These are phyloP conservation scores for Coelopa pilipes DNA, from an alignment of 2,888 invertebrate genomes.

Conservation along the genomic window DNA sequence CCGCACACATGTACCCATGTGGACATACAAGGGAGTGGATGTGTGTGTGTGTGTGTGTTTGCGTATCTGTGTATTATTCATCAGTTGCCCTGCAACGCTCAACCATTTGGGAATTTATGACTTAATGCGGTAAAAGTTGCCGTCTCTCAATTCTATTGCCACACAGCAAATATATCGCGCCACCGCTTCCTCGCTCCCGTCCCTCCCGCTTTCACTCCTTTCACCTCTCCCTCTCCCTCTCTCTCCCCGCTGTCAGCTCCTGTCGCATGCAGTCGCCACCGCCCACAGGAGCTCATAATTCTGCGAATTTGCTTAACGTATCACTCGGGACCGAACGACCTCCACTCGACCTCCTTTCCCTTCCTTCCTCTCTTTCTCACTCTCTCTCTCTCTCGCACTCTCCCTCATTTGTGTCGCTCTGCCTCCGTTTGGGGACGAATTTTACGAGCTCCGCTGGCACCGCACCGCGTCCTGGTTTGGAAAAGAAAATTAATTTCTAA, in stretches of 20 bases:
- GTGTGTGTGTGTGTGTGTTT: too few relatives aligned
- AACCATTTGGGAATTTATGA: conserved; percentile 58
- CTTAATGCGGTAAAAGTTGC: conserved; percentile 43
- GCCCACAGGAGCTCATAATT: too few relatives aligned
- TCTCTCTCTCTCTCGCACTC: too few relatives aligned
- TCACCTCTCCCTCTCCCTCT: too few relatives aligned
- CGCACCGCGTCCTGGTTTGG: background rate
- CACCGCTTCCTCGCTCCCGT: background rate
- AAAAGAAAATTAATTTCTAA: conserved; percentile 34
- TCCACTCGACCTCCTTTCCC: too few relatives aligned
- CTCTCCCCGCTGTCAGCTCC: too few relatives aligned
- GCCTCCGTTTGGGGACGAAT: conserved; percentile 8
- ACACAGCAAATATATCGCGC: background rate
- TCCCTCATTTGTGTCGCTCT: too few relatives aligned
- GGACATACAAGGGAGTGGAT: too few relatives aligned
- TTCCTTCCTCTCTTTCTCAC: too few relatives aligned
- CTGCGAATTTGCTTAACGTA: too few relatives aligned
- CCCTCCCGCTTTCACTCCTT: background rate
- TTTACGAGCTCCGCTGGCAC: conserved; percentile 10
- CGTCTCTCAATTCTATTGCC: background rate
- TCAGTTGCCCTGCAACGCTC: conserved; percentile 27
- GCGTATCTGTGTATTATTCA: conserved; percentile 1
- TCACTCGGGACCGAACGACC: background rate
- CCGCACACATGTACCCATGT: too few relatives aligned
- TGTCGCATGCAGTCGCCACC: too few relatives aligned